Base-by-base conservation (phyloP, 2,888 invertebrate genomes). In the Iphiclides podalirius region DNA sequence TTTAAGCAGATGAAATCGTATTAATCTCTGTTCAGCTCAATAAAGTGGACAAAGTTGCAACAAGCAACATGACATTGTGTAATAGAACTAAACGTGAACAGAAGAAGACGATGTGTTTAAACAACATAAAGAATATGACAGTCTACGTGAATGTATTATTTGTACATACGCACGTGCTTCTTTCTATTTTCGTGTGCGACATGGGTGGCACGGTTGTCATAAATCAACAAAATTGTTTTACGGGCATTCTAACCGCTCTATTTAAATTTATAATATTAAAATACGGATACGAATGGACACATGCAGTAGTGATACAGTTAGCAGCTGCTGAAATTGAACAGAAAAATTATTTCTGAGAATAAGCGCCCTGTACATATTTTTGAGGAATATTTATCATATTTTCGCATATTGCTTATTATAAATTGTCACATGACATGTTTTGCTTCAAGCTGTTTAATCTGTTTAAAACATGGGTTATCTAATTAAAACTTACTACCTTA, bases 171-270 rank as follows among this genome's bases (percentile, higher is more conserved):
- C 53, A 37, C 47, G 41, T 49, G 52, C 40, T 38, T 46, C 44
- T 36, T 54, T 58, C 64, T 64, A 64, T 63, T 63, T 63, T 59
- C 47, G 63, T 51, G 38, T 31, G 55, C 63, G 56, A 60, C 57
- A 57, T 64, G 63, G 62, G 63, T 64, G 65, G 64, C 63, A 47
- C 60, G 58, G 39, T 53, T 43, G 54, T 48, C 56, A 66, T 68
- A 67, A 66, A 67, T 68, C 66, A 67, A 49, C 49, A 39, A 49
- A 49, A 49, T 49, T 49, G 39, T 49, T 49, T 43, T 49, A 49
- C 38, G 48, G 37, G 33, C 48, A 43, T 48, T 42, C 31, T 37
- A 48, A 48, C 23, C 33, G 43, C 38, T 39, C 38, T 28, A 34
- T 49, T 44, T 49, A 49, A 49, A 35, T 49, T 37, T 44, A 26